Conservation (phyloP, 2,888 invertebrate genomes). For the Epirrita christyi region DNA sequence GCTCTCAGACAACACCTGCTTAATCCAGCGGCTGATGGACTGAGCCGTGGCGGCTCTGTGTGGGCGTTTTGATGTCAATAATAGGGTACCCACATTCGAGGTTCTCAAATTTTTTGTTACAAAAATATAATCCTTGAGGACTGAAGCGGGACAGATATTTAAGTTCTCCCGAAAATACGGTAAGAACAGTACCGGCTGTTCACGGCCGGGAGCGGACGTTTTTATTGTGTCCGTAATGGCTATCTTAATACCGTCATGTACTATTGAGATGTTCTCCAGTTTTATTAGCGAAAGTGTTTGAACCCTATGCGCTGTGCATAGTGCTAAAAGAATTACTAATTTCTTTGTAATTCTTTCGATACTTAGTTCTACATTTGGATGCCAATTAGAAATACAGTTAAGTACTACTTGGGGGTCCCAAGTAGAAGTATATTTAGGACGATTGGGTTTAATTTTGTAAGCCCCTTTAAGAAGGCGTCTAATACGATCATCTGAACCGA, state of each 20-base stretch:
- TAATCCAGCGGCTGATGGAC: slow-evolving; percentile 21
- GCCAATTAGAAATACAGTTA: neutral
- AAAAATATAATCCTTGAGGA: slow-evolving; percentile 1
- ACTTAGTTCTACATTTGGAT: neutral
- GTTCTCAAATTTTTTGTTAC: slow-evolving; percentile 2
- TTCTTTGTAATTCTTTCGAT: slow-evolving; percentile 16
- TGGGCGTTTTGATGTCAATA: slow-evolving; percentile 6
- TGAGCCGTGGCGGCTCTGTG: slow-evolving; percentile 11
- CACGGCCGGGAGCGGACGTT: slow-evolving; percentile 15
- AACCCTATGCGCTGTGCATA: slow-evolving; percentile 18
- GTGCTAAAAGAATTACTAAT: slow-evolving; percentile 11
- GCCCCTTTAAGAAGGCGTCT: slow-evolving; percentile 9
- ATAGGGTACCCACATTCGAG: neutral
- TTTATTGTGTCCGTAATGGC: slow-evolving; percentile 21
- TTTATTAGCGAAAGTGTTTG: slow-evolving; percentile 17
- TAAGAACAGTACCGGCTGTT: slow-evolving; percentile 16
- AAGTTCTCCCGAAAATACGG: slow-evolving; percentile 22
- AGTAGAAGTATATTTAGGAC: slow-evolving; percentile 7
- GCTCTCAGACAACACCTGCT: slow-evolving; percentile 14
- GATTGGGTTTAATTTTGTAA: slow-evolving; percentile 4
- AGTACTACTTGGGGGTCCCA: slow-evolving; percentile 12
- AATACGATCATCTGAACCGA: slow-evolving; percentile 7
- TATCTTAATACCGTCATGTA: slow-evolving; percentile 7
- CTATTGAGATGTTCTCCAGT: slow-evolving; percentile 7
- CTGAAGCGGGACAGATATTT: slow-evolving; percentile 5